Percentiles rank a stretch among this genome's conserved stretches.
Evolutionary conservation across 2,797 vertebrate genomes (phyloP).

Genomic region (Argyrosomus regius): DNA sequence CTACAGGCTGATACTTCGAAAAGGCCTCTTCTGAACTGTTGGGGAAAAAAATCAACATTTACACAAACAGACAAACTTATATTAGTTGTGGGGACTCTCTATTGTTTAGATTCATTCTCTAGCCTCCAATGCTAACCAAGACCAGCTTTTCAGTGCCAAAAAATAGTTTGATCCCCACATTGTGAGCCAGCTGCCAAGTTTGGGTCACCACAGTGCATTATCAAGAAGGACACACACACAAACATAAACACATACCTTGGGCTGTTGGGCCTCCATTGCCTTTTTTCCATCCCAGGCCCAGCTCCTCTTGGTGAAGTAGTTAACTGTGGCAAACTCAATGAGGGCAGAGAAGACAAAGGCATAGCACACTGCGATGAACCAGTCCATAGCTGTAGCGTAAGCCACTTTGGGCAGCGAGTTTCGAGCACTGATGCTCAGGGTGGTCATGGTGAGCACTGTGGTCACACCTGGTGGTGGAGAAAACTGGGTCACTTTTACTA

Average conservation of each 20-base stretch:
- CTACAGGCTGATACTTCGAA: neutral
- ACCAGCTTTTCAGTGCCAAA: neutral
- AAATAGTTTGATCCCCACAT: neutral
- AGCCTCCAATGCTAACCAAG: neutral
- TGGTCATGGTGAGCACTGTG: constrained; percentile 98
- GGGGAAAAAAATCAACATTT: neutral
- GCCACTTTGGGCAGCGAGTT: constrained; percentile 98
- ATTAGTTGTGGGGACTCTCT: neutral
- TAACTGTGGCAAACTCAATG: constrained; percentile 98
- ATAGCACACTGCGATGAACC: constrained; percentile 99
- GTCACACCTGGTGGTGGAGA: constrained; percentile 89
- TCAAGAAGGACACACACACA: neutral
- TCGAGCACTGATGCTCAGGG: constrained; percentile 96
- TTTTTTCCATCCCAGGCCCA: constrained; percentile 99
- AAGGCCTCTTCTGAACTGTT: neutral
- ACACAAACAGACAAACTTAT: neutral
- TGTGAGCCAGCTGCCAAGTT: neutral
- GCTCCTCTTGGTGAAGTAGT: constrained; percentile 98
- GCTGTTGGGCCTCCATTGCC: constrained; percentile 94
- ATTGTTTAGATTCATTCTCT: neutral
- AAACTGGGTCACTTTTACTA: constrained; percentile 43
- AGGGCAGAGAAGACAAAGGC: constrained; percentile 98
- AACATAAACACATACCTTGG: constrained; percentile 86
- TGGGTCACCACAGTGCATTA: neutral
- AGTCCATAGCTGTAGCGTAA: constrained; percentile 98